Conservation (phyloP, 2,113 vertebrate species). For the Neodon shergylaensis region DNA sequence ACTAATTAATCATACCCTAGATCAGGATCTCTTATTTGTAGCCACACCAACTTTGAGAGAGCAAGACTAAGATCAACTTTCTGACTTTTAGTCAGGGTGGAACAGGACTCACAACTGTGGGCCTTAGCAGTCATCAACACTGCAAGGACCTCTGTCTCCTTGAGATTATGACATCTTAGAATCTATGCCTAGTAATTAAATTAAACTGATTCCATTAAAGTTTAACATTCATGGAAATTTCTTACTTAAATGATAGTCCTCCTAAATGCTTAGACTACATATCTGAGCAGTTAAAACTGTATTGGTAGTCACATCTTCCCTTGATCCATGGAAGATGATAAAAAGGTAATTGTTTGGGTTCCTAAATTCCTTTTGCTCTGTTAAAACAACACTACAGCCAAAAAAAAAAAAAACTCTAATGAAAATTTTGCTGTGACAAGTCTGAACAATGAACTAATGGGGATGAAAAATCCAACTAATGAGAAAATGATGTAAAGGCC, state of each 20-base stretch:
- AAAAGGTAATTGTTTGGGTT: conserved; percentile 67
- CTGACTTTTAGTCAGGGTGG: too few species aligned
- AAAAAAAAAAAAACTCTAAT: conserved; percentile 35
- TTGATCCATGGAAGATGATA: conserved; percentile 42
- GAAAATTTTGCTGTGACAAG: conserved; percentile 68
- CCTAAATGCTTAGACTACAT: background rate
- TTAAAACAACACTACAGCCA: conserved; percentile 68
- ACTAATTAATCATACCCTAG: too few species aligned
- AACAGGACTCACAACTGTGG: too few species aligned
- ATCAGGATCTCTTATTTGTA: too few species aligned
- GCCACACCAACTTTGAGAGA: too few species aligned
- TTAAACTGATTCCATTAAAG: background rate
- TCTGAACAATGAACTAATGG: conserved; percentile 67
- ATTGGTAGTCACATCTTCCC: conserved; percentile 59
- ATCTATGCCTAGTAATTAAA: background rate
- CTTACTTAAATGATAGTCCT: background rate
- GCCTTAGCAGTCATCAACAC: too few species aligned
- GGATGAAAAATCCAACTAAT: conserved; percentile 70
- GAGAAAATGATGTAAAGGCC: conserved; percentile 73
- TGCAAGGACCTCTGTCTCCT: background rate
- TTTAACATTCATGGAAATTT: background rate
- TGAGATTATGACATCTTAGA: background rate
- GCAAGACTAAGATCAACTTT: too few species aligned
- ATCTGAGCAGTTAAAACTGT: background rate
- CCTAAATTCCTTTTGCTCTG: conserved; percentile 68